Base-by-base conservation (phyloP, 2,113 vertebrate genomes). In the Chlorodrepanis virens region DNA sequence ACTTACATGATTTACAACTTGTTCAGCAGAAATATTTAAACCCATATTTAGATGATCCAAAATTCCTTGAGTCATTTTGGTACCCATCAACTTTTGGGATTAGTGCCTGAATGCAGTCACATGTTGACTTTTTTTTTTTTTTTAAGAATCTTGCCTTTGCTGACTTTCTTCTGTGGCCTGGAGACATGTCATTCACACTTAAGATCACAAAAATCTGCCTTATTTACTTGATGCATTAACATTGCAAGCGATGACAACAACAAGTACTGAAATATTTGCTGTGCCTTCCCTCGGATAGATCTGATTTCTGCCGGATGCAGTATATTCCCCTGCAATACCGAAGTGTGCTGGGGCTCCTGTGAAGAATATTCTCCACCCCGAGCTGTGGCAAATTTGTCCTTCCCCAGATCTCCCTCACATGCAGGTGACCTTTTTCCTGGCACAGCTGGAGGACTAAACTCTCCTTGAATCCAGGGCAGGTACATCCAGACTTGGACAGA, bases 281-380 rank as follows among this genome's bases (percentile, higher is more conserved):
- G 20, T 27, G 39, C 23, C 50, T 77, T 60, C 22, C 75, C 60
- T 75, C 63, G 42, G 33, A 75, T 7, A n/a, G 6, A 47, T 83
- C 57, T 80, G 53, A 64, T 75, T 87, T 69, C 67, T 95, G 50
- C 17, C 67, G 92, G 92, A 79, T 86, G 49, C 37, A 83, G 16
- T 28, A 14, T 22, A n/a, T 47, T 67, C 17, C n/a, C 8, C 40
- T 39, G 17, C 35, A 57, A 40, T n/a, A 37, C 9, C 2, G 0
- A 31, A 40, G 18, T 14, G 35, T 27, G 6, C n/a, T 37, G 31
- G 12, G 6, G 42, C 14, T 91, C 52, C 61, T 40, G 24, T 47
- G 50, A 52, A 40, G 14, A 65, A 9, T 25, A 9, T 6, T 22
- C 44, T 78, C n/a, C 35, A 49, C 6, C 10, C 23, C 0, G 0